Evolutionary conservation across 1,140 invertebrate species (phyloP).

Genomic region (Brevipalpus yothersi): DNA sequence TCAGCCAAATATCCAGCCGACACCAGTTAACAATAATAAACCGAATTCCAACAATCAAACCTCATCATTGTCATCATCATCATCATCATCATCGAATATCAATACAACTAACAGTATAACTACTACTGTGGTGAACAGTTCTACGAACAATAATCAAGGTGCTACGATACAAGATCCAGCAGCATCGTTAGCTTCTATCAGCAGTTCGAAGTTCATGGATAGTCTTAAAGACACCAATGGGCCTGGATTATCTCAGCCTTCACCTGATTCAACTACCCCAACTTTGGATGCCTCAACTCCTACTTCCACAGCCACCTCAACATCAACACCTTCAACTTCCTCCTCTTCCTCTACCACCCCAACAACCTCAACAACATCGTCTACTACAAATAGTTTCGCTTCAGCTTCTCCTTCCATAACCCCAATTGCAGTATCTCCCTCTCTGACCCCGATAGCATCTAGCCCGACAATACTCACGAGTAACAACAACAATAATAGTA

Average conservation of each 20-base stretch:
- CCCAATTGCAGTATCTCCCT: background rate
- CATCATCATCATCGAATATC: no score
- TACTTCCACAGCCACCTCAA: background rate
- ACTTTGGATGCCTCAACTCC: conserved; percentile 5
- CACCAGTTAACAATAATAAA: background rate
- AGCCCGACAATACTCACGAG: background rate
- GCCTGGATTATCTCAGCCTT: conserved; percentile 9
- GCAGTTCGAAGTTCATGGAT: background rate
- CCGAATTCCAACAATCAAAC: background rate
- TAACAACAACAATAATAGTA: no score
- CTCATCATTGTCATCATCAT: background rate
- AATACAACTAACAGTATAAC: no score
- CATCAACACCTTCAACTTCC: background rate
- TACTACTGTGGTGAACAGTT: background rate
- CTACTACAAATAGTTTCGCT: background rate
- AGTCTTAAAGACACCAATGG: conserved; percentile 5
- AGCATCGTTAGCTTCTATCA: background rate
- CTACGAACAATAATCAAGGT: background rate
- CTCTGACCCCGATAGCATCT: background rate
- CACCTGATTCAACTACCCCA: conserved; percentile 10
- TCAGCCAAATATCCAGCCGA: conserved; percentile 4
- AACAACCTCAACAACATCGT: background rate
- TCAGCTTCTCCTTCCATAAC: no score
- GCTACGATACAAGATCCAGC: background rate
- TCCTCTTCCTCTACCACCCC: background rate